Evolutionary conservation across 2,113 vertebrate genomes (phyloP), one percentile per base, ranked within the genome.

Genomic region (Vulpes ferrilata): DNA sequence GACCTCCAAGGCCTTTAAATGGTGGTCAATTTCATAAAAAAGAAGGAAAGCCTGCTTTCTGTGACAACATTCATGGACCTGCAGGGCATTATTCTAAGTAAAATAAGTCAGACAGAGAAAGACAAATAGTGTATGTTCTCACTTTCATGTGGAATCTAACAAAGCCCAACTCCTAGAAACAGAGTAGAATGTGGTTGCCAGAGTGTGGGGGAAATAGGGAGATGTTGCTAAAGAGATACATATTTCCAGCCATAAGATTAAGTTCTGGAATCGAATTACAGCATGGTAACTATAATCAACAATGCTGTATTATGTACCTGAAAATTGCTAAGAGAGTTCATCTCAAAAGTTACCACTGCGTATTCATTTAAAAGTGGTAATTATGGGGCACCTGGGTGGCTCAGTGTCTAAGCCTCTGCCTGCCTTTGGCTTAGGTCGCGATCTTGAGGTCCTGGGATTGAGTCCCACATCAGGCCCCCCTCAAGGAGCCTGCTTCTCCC

Each of bases 101-200:
- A 84, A 96, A 27, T 71, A 84, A 48, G 43, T 62, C 69, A 79
- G 76, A 69, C 62, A 81, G 69, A 93, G 13, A 43, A 60, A 90
- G 55, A 71, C 3, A 76, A 79, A 71, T 55, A 82, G 19, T 84
- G 4, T 43, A 11, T 60, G 19, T 71, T 85, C 62, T 79, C 71
- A 76, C 38, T 78, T 60, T 69, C 13, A 35, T 38, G 7, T 69
- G 32, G 38, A 78, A 78, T 71, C 43, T n/a, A 93, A 43, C 62
- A 83, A 84, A 84, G 48, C 59, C 25, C 30, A n/a, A 88, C 60
- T 69, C 38, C 60, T 19, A 81, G 11, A 25, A 85, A 69, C 22
- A 51, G 19, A 69, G n/a, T 53, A 27, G 7, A 69, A 93, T 10
- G 15, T 62, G 32, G 27, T 62, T 69, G n/a, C 62, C 19, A 69